phyloP scores from a whole-genome alignment of 2,797 vertebrate species.

The Sorex maritimensis region DNA sequence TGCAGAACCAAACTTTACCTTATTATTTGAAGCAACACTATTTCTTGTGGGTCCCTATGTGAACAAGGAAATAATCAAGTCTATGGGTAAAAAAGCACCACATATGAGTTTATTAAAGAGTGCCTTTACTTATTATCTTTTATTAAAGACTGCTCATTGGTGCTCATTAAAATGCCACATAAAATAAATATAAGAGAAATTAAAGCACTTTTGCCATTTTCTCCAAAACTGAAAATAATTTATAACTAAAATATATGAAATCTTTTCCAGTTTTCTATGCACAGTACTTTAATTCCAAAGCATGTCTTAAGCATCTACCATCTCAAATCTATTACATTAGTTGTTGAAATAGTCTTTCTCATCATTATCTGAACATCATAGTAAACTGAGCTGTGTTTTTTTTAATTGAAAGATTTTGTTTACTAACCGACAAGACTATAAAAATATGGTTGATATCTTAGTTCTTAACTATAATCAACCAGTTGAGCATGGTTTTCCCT shows the following conservation, averaged over 20 bases:
- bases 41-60: not conserved
- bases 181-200: not conserved
- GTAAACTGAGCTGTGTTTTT: not conserved
- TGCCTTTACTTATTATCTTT: not conserved
- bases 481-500: conserved; percentile 99
- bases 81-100: not conserved
- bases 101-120: not conserved
- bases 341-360: not conserved
- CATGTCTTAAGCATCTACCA: not conserved
- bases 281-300: conserved; percentile 32
- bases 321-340: not conserved
- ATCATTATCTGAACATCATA: not conserved
- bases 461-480: conserved; percentile 95
- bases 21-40: not conserved
- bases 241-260: not conserved
- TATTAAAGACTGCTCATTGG: not conserved
- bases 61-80: conserved; percentile 13
- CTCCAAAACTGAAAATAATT: not conserved
- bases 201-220: conserved; percentile 53
- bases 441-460: conserved; percentile 89
- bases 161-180: conserved; percentile 46
- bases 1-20: not conserved
- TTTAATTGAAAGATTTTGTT: conserved; percentile 83
- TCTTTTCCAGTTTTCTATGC: conserved; percentile 15
- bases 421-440: conserved; percentile 88